phyloP scores from a whole-genome alignment of 1,140 invertebrate genomes.

The Metopolophium dirhodum region DNA sequence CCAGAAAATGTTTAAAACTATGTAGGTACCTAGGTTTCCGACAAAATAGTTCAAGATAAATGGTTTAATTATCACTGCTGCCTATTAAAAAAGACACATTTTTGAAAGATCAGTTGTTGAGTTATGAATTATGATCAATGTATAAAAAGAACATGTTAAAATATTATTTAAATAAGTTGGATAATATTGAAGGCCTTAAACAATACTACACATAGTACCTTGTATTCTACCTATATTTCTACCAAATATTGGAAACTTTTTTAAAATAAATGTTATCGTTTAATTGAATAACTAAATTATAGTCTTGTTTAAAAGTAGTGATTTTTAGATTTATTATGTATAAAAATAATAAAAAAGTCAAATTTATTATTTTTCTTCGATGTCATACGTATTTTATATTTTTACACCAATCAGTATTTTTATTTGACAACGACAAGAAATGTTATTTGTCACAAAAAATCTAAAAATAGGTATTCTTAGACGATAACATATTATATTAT shows the following conservation, averaged over 20 bases:
- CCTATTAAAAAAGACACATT: no score
- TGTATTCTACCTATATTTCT: background rate
- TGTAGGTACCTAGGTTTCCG: no score
- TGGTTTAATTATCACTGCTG: no score
- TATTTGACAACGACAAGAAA: background rate
- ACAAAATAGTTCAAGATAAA: no score
- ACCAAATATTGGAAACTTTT: background rate
- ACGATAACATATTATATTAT: background rate
- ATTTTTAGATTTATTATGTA: background rate
- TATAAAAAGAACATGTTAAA: no score
- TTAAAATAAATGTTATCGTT: background rate
- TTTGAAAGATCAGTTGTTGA: no score
- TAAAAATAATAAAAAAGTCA: background rate
- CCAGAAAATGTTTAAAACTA: no score
- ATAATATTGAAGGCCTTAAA: background rate
- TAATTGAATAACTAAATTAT: background rate
- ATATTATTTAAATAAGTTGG: background rate
- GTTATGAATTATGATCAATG: no score
- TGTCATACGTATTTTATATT: background rate
- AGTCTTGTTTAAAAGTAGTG: background rate
- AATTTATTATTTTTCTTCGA: background rate
- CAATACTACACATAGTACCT: background rate
- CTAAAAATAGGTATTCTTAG: background rate
- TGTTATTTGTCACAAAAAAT: background rate
- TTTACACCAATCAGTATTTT: background rate